Percentiles rank a stretch among this genome's conserved stretches.
These are phyloP conservation scores for Corvus cornix DNA, from an alignment of 2,113 vertebrate genomes.

Conservation along the genomic window DNA sequence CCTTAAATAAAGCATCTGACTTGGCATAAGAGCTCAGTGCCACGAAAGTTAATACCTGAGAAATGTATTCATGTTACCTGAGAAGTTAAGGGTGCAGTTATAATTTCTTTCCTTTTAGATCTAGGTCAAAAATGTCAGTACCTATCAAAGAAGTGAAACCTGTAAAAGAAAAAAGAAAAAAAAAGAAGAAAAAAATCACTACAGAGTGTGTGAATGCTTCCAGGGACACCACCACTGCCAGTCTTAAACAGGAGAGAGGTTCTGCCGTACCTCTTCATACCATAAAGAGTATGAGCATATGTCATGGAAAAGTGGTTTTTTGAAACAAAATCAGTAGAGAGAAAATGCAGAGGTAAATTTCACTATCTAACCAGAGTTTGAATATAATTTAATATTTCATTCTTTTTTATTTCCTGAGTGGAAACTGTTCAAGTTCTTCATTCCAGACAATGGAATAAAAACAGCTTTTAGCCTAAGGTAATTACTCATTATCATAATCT, in stretches of 20 bases:
- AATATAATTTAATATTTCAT: neutral
- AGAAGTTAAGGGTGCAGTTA: neutral
- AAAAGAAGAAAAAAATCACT: neutral
- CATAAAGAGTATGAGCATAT: neutral
- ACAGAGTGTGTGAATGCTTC: neutral
- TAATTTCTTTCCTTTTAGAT: slow-evolving; percentile 23
- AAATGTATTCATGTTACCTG: slow-evolving; percentile 9
- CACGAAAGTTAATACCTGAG: neutral
- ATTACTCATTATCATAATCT: slow-evolving; percentile 62
- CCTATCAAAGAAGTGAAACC: neutral
- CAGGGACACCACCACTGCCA: neutral
- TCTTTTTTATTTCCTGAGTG: slow-evolving; percentile 1
- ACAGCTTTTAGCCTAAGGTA: slow-evolving; percentile 52
- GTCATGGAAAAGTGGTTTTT: neutral
- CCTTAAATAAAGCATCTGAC: slow-evolving; percentile 14
- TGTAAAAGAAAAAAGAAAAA: neutral
- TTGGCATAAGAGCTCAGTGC: neutral
- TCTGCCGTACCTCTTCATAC: neutral
- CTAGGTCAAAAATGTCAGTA: slow-evolving; percentile 12
- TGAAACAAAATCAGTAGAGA: neutral
- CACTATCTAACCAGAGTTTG: neutral
- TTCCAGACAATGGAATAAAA: slow-evolving; percentile 44
- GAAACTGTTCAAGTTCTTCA: neutral
- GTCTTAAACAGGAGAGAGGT: neutral
- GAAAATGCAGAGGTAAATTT: neutral